Evolutionary conservation across 1,140 invertebrate species (phyloP).

Genomic region (Berghia stephanieae): DNA sequence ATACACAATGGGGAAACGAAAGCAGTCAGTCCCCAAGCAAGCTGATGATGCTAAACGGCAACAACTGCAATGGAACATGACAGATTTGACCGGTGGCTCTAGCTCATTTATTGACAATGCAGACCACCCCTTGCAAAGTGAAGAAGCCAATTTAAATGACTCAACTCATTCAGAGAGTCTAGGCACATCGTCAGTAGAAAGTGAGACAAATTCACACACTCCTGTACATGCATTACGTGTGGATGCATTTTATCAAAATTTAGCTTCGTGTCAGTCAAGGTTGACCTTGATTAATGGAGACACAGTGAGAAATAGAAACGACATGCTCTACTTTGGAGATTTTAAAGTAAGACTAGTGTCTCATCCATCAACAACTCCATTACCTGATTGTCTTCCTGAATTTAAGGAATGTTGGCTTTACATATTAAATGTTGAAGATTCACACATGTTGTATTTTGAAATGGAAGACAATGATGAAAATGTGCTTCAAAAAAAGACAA

Average conservation of each 20-base stretch:
- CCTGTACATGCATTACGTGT: conserved; percentile 20
- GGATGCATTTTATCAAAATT: conserved; percentile 28
- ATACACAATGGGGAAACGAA: conserved; percentile 58
- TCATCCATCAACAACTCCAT: neutral
- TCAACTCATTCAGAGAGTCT: neutral
- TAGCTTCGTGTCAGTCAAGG: conserved; percentile 13
- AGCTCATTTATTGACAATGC: conserved; percentile 41
- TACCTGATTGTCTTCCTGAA: conserved; percentile 29
- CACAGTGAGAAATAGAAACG: neutral
- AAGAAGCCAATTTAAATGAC: conserved; percentile 16
- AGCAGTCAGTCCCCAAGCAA: conserved; percentile 46
- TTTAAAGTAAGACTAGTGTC: conserved; percentile 42
- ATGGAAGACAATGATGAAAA: conserved; percentile 41
- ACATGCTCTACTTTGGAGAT: conserved; percentile 36
- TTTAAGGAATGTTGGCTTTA: conserved; percentile 60
- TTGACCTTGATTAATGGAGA: neutral
- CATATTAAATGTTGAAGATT: conserved; percentile 36
- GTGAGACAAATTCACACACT: conserved; percentile 2
- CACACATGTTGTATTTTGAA: conserved; percentile 64
- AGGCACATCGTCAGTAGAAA: neutral
- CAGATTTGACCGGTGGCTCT: conserved; percentile 30
- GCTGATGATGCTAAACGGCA: conserved; percentile 48
- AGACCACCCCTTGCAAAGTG: conserved; percentile 38
- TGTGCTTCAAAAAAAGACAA: conserved; percentile 30
- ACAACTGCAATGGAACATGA: conserved; percentile 57